phyloP scores from a whole-genome alignment of 2,888 invertebrate species.

The Apantesis nais region DNA sequence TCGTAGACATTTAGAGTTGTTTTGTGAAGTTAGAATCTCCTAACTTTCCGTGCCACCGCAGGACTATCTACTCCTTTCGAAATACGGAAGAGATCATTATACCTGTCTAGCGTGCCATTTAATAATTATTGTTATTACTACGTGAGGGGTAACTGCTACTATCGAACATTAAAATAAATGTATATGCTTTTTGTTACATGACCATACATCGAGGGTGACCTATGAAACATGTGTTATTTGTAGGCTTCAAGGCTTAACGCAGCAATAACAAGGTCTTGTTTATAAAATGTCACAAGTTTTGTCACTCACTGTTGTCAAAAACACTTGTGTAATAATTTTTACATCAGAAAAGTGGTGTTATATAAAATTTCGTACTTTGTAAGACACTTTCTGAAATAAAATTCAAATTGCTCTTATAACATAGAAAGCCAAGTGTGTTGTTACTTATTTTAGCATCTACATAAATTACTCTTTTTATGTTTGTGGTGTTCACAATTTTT shows the following conservation, averaged over 20 bases:
- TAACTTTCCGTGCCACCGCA: too few relatives aligned
- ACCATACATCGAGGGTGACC: constrained; percentile 5
- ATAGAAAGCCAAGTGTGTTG: neutral
- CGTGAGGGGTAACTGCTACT: neutral
- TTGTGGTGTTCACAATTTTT: neutral
- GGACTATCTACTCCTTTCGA: neutral
- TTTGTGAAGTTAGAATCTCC: neutral
- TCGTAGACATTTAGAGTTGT: neutral
- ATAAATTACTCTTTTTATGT: constrained; percentile 2
- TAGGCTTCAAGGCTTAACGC: neutral
- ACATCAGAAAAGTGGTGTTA: constrained; percentile 2
- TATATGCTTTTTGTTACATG: neutral
- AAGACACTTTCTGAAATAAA: neutral
- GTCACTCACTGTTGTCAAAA: neutral
- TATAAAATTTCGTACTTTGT: neutral
- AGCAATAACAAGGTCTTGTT: neutral
- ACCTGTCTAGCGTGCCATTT: neutral
- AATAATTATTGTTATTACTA: constrained; percentile 3
- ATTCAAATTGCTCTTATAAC: neutral
- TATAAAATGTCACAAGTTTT: neutral
- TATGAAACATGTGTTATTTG: neutral
- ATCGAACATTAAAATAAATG: constrained; percentile 5
- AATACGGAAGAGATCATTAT: neutral
- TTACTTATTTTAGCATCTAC: neutral
- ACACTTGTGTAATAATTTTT: neutral